A percentile compares a stretch with the other conserved stretches of the same genome.
Evolutionary conservation across 37 sponge, comb jelly and placozoan genomes (phyloP).

Genomic region (Amphimedon queenslandica): DNA sequence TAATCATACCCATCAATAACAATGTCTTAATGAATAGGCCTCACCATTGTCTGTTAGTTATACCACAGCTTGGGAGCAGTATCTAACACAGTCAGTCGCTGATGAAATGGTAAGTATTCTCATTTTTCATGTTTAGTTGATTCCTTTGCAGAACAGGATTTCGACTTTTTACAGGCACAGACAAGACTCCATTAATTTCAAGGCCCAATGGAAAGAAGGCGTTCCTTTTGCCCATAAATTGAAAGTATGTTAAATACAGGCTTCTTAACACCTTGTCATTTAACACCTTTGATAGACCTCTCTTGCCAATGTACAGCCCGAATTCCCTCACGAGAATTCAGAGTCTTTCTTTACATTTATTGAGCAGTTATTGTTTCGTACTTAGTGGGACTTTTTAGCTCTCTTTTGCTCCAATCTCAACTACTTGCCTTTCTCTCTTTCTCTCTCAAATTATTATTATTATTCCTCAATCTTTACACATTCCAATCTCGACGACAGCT

Average conservation of each 20-base stretch:
- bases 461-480: not conserved
- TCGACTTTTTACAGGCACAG: slow-evolving; percentile 42
- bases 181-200: slow-evolving; percentile 24
- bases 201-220: slow-evolving; percentile 34
- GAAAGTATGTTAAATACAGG: slow-evolving; percentile 14
- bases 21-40: slow-evolving; percentile 30
- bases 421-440: not conserved
- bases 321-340: slow-evolving; percentile 54
- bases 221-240: slow-evolving; percentile 40
- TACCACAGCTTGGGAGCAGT: slow-evolving; percentile 44
- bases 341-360: slow-evolving; percentile 57
- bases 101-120: slow-evolving; percentile 50
- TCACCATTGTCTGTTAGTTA: slow-evolving; percentile 42
- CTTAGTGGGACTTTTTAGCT: not conserved
- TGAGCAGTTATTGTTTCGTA: slow-evolving; percentile 35
- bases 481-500: not conserved
- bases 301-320: slow-evolving; percentile 51
- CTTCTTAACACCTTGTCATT: not conserved
- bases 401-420: not conserved
- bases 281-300: slow-evolving; percentile 20
- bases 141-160: slow-evolving; percentile 29
- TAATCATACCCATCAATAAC: too few relatives aligned
- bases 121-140: not conserved
- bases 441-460: not conserved
- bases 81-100: slow-evolving; percentile 60